Base-by-base conservation (phyloP, 2,888 invertebrate species). In the Ochropleura plecta region DNA sequence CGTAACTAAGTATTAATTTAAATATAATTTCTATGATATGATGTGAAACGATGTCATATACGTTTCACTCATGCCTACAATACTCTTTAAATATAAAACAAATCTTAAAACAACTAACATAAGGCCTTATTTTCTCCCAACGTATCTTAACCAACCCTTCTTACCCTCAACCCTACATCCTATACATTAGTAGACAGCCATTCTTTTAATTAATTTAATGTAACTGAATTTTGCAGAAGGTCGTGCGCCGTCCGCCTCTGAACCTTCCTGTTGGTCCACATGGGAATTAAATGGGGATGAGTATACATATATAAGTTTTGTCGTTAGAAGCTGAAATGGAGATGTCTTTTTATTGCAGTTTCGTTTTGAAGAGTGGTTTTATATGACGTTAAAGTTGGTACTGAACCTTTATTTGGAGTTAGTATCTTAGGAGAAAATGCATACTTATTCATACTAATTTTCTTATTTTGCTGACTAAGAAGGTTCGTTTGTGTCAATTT, bases 31-130 rank as follows among this genome's bases (percentile, higher is more conserved):
- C 1, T 30, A 30, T 30, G 30, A 30, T 30, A 30, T 30, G 30
- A 30, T 30, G 30, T 30, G 30, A 30, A 30, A 30, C 30, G 1
- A 30, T 30, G 30, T 30, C 30, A 30, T 3, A 20, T 20, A 20
- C 20, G 6, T 12, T 20, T 20, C 12, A 20, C 20, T 42, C 9
- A 30, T 20, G n/a, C 46, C 59, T 57, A 5, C 42, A 53, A 16
- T 12, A 9, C 46, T 16, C 48, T 51, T 66, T 71, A 84, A 90
- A 86, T 82, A 86, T 80, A 79, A 66, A 83, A 84, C 85, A 84
- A 88, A 89, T 88, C 83, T 87, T 82, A 71, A 73, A 74, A 71
- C 70, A 71, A 82, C 80, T 88, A 86, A 90, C 86, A 85, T 77
- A 76, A 65, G 64, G 69, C 75, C 65, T 82, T 59, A 42, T 62